phyloP scores from a whole-genome alignment of 2,113 vertebrate species.

The Charina bottae region DNA sequence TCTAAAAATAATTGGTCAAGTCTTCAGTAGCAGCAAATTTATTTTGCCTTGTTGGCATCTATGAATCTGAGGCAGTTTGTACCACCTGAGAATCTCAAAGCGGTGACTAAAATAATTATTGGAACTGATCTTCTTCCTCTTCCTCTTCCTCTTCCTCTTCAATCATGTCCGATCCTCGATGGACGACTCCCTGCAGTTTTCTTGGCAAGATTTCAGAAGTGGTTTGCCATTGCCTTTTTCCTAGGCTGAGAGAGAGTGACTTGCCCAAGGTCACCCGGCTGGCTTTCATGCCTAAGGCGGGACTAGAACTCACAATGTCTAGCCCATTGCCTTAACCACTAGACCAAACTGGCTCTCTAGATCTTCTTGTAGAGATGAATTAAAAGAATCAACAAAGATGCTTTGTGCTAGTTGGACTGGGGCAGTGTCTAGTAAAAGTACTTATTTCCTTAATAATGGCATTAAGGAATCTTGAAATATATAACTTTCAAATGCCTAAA shows the following conservation, averaged over 20 bases:
- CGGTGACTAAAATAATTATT: neutral
- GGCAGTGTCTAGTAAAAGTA: neutral
- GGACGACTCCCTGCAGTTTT: too few species aligned
- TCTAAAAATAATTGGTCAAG: constrained; percentile 14
- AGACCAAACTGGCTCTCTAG: too few species aligned
- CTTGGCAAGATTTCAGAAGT: too few species aligned
- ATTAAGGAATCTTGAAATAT: neutral
- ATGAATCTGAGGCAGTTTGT: constrained; percentile 14
- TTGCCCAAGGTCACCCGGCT: too few species aligned
- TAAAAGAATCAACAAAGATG: neutral
- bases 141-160: too few species aligned
- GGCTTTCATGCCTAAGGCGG: too few species aligned
- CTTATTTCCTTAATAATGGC: neutral
- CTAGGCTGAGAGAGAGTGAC: too few species aligned
- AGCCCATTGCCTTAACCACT: too few species aligned
- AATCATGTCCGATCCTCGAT: too few species aligned
- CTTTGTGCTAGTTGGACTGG: neutral
- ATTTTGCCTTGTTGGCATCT: neutral
- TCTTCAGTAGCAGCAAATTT: constrained; percentile 26
- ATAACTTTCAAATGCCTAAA: neutral
- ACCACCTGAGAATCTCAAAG: neutral
- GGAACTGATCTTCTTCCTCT: neutral
- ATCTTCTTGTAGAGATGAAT: neutral
- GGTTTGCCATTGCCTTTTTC: too few species aligned
- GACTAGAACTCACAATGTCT: too few species aligned